Conservation (phyloP, 2,113 vertebrate genomes). For the Notothenia coriiceps region DNA sequence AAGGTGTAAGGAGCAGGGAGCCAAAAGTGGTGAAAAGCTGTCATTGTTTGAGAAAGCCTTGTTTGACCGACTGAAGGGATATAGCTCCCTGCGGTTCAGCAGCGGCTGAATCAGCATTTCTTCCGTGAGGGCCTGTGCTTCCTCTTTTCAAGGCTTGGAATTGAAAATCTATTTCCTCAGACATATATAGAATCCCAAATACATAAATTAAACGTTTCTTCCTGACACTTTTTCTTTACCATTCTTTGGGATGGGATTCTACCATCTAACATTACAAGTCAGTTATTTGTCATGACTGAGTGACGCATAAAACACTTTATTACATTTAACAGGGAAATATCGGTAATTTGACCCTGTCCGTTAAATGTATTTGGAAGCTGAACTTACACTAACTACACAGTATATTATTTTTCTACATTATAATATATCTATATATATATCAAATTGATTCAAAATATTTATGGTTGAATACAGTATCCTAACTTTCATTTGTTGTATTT, state of each 20-base stretch:
- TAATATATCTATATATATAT: no score
- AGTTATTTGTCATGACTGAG: no score
- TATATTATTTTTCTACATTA: neutral
- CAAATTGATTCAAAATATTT: neutral
- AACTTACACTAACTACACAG: neutral
- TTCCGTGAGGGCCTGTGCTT: constrained; percentile 20
- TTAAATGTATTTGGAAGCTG: neutral
- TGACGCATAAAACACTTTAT: neutral
- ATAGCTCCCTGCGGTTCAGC: constrained; percentile 30
- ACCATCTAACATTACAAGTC: neutral
- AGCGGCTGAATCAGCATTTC: constrained; percentile 58
- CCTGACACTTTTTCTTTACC: neutral
- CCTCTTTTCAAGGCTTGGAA: constrained; percentile 23
- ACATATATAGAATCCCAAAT: constrained; percentile 34
- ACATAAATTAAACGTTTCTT: constrained; percentile 9
- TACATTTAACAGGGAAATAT: neutral
- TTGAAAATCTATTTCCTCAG: constrained; percentile 52
- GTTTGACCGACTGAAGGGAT: constrained; percentile 16
- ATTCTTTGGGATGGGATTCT: neutral
- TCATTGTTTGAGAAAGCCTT: constrained; percentile 33
- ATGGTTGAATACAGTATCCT: no score
- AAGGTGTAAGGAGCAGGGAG: neutral
- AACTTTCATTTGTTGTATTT: no score
- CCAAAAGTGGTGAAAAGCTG: constrained; percentile 24
- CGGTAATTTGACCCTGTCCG: neutral